These are phyloP conservation scores for Ciconia nigra DNA, from an alignment of 2,797 vertebrate genomes.

Conservation along the genomic window DNA sequence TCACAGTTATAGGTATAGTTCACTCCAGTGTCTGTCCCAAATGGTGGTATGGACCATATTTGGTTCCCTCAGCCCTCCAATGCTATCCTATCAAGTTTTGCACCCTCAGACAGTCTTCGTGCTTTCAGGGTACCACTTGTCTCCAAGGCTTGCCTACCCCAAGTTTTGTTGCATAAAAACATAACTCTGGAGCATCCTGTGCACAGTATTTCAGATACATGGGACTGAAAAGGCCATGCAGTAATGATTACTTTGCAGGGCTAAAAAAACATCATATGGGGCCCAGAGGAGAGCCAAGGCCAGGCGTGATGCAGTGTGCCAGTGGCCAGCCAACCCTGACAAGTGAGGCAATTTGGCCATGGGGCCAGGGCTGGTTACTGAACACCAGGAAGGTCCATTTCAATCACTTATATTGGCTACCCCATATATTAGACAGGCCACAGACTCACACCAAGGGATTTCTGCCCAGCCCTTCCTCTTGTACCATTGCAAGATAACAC, in stretches of 20 bases:
- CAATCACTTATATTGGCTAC: background rate
- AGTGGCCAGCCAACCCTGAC: background rate
- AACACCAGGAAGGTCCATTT: background rate
- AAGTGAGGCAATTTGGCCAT: background rate
- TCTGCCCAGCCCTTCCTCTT: background rate
- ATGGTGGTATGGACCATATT: background rate
- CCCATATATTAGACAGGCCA: background rate
- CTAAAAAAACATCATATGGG: background rate
- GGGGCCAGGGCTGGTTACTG: background rate
- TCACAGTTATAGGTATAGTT: background rate
- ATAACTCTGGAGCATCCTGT: background rate
- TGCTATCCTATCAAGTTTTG: background rate
- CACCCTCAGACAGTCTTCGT: background rate
- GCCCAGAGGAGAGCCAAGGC: background rate
- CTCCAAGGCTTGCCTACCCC: background rate
- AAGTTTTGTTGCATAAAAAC: background rate
- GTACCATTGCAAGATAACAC: background rate
- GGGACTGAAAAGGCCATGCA: background rate
- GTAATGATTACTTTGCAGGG: background rate
- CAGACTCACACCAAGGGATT: background rate
- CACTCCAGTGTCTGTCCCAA: background rate
- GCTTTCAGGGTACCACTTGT: background rate
- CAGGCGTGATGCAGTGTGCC: background rate
- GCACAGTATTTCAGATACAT: background rate
- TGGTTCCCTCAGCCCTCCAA: background rate